These are phyloP conservation scores for Bilobella aurantiaca DNA, from an alignment of 1,140 invertebrate genomes.

Conservation along the genomic window DNA sequence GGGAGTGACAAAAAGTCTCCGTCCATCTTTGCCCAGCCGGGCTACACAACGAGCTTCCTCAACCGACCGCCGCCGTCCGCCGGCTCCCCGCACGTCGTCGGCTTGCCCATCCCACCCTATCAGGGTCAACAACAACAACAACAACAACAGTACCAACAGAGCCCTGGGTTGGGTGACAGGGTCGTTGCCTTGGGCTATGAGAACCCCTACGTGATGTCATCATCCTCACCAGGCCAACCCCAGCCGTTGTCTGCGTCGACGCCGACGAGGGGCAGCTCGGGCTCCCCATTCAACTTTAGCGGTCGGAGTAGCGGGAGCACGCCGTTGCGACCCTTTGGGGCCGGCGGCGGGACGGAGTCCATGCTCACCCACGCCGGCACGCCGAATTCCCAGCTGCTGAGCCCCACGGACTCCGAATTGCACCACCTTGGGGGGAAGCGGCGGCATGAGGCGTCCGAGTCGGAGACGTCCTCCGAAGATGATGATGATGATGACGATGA, in stretches of 20 bases:
- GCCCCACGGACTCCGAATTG: not conserved
- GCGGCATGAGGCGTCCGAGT: too few species aligned
- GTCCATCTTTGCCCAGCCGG: conserved; percentile 33
- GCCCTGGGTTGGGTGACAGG: too few species aligned
- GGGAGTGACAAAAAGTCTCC: not conserved
- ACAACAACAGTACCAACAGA: too few species aligned
- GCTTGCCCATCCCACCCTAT: too few species aligned
- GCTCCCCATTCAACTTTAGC: not conserved
- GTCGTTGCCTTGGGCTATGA: conserved; percentile 12
- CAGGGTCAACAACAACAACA: too few species aligned
- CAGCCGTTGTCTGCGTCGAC: conserved; percentile 27
- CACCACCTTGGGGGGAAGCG: not conserved
- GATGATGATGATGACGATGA: too few species aligned
- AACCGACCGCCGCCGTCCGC: conserved; percentile 19
- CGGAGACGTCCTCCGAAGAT: too few species aligned
- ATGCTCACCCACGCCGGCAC: conserved; percentile 35
- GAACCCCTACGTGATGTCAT: not conserved
- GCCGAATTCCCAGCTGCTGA: conserved; percentile 9
- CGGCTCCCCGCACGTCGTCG: too few species aligned
- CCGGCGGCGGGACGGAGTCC: conserved; percentile 17
- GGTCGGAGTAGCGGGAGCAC: too few species aligned
- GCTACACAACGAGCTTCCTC: conserved; percentile 32
- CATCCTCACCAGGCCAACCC: not conserved
- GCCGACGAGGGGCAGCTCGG: conserved; percentile 7
- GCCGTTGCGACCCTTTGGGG: conserved; percentile 12